Evolutionary conservation across 2,113 vertebrate genomes (phyloP), one percentile per base, ranked within the genome.

Genomic region (Serranochromis macrocephalus): DNA sequence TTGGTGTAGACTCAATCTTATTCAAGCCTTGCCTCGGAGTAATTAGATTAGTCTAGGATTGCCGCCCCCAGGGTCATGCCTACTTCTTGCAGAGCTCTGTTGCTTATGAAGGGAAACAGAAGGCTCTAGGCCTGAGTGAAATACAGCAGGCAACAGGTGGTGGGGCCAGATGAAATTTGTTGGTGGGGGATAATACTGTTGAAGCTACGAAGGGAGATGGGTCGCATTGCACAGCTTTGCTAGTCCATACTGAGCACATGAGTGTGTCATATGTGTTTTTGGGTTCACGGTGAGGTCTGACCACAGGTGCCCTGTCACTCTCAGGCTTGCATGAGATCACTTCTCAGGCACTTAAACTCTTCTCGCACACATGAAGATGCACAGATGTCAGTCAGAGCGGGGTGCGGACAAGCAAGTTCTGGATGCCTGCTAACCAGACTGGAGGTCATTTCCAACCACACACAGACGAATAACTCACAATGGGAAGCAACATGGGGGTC

Each of bases 141-240:
- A 81, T 94, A 94, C 89, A 92, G 87, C 89, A 84, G 87, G 87
- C 90, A 91, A 94, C 96, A 96, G 96, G 94, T 96, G 96, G 93
- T 83, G 89, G 86, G 92, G 88, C 88, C 91, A 92, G 93, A 92
- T 94, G 91, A 95, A 94, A 95, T 31, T 55, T 21, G 38, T 31
- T 89, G 90, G 83, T 85, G 71, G 49, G 80, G 80, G 66, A 47
- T 92, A 91, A 95, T 90, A 91, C 87, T 89, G 90, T 87, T 92
- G 90, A 95, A 91, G 89, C 54, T 8, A 55, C 36, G 31, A 26
- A 6, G 82, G 54, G 49, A 87, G 85, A 84, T 55, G 86, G 92
- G 83, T 95, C 90, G 2, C 84, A 91, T 95, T 95, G 93, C 94
- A 92, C 40, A 21, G 87, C 82, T 85, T 88, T 75, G 51, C 84